A percentile compares a stretch with the other conserved stretches of the same genome.
phyloP scores from a whole-genome alignment of 2,888 invertebrate species.

The Drosophila ustulata region DNA sequence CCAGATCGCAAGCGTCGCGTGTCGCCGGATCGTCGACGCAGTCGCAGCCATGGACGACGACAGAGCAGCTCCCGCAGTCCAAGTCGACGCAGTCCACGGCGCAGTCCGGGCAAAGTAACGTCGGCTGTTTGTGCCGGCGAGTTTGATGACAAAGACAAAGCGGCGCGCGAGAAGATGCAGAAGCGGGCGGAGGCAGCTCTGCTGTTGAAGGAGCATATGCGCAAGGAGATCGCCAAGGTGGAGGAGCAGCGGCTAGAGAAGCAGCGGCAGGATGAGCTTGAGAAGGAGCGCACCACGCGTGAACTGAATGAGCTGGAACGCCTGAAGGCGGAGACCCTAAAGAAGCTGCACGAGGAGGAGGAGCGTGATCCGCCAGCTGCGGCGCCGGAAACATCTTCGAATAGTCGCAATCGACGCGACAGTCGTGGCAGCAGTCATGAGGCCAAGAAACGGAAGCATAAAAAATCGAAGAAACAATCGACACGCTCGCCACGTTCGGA shows the following conservation, averaged over 20 bases:
- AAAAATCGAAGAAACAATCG: constrained; percentile 82
- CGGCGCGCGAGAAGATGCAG: constrained; percentile 84
- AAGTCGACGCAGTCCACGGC: constrained; percentile 15
- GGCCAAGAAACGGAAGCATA: constrained; percentile 82
- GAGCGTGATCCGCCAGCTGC: constrained; percentile 52
- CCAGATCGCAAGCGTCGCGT: constrained; percentile 51
- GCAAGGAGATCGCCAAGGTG: constrained; percentile 86
- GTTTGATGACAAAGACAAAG: constrained; percentile 67
- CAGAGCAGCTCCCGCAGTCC: constrained; percentile 57
- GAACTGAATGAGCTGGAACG: constrained; percentile 84
- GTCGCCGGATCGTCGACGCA: constrained; percentile 46
- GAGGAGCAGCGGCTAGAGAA: constrained; percentile 87
- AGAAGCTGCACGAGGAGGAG: constrained; percentile 83
- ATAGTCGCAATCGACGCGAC: constrained; percentile 43
- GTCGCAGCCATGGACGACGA: constrained; percentile 58
- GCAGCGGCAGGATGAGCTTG: constrained; percentile 82
- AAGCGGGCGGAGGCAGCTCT: constrained; percentile 86
- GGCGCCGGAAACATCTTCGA: constrained; percentile 7
- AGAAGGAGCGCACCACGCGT: constrained; percentile 82
- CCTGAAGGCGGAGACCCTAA: constrained; percentile 83
- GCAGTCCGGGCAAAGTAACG: constrained; percentile 38
- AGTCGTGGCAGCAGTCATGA: constrained; percentile 57
- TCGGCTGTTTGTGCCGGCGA: constrained; percentile 43
- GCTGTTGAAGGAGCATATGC: constrained; percentile 87
- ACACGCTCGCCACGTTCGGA: constrained; percentile 78